Evolutionary conservation across 2,113 vertebrate genomes (phyloP).

Genomic region (Turnix velox): DNA sequence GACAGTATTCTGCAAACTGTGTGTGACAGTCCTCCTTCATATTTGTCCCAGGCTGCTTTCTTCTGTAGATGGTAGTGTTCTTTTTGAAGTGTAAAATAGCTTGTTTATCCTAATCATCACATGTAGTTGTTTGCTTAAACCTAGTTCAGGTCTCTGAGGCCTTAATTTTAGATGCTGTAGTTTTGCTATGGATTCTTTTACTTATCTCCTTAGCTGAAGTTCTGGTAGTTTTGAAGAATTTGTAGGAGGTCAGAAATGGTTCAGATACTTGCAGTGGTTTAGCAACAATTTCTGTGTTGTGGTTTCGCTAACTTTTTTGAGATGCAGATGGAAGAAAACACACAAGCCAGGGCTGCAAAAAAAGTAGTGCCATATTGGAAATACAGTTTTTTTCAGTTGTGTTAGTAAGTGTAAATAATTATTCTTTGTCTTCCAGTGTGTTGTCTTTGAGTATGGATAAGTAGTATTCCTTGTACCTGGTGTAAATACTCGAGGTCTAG

Average conservation of each 20-base stretch:
- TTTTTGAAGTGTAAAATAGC: slow-evolving; percentile 42
- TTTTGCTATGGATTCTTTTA: background rate
- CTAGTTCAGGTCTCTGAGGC: background rate
- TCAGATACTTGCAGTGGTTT: background rate
- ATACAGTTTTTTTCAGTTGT: background rate
- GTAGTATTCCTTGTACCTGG: background rate
- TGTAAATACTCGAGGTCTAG: background rate
- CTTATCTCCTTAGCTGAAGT: background rate
- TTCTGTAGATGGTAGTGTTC: background rate
- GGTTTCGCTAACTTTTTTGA: background rate
- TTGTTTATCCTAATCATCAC: background rate
- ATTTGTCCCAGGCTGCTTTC: background rate
- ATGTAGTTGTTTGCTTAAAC: background rate
- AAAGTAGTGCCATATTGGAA: background rate
- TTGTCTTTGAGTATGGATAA: background rate
- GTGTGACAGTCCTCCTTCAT: background rate
- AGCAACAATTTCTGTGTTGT: background rate
- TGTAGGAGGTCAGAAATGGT: background rate
- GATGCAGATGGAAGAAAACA: background rate
- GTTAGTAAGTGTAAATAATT: fast-evolving
- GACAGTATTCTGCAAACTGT: background rate
- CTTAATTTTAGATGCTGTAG: background rate
- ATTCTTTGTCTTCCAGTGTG: background rate
- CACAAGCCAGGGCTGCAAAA: background rate
- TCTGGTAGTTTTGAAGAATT: background rate